These are phyloP conservation scores for Alaudala cheleensis DNA, from an alignment of 2,113 vertebrate genomes.

Conservation along the genomic window DNA sequence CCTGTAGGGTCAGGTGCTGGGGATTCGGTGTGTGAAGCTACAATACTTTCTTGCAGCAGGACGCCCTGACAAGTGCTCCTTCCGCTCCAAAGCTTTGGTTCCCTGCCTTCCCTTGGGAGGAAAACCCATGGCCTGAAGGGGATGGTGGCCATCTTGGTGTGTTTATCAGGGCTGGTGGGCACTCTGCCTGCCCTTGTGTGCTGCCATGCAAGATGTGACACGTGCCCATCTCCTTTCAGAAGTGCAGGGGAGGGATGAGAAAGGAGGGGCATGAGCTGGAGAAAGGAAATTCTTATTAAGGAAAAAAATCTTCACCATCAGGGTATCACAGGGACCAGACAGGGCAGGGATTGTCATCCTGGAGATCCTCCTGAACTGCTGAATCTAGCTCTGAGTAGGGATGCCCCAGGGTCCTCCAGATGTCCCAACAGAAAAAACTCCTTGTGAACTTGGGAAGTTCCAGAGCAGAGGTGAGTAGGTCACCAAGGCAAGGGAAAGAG, in stretches of 20 bases:
- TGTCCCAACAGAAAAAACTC: fast-evolving
- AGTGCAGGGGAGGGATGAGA: neutral
- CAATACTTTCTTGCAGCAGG: neutral
- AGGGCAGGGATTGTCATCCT: neutral
- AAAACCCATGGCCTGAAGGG: neutral
- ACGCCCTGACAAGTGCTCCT: neutral
- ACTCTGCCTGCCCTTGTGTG: neutral
- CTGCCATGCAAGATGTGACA: neutral
- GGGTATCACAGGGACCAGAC: neutral
- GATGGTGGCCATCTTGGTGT: neutral
- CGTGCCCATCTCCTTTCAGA: neutral
- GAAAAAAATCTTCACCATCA: neutral
- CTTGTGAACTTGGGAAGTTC: neutral
- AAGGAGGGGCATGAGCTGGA: neutral
- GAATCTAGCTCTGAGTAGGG: neutral
- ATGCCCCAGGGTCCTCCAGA: neutral
- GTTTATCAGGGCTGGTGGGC: neutral
- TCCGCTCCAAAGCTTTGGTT: neutral
- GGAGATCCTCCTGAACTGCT: neutral
- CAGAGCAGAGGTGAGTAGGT: neutral
- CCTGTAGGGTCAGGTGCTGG: neutral
- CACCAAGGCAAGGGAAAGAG: neutral
- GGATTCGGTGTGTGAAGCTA: neutral
- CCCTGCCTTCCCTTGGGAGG: neutral
- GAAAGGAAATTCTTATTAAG: neutral